phyloP scores from a whole-genome alignment of 2,888 invertebrate genomes.

The Eulithis prunata region DNA sequence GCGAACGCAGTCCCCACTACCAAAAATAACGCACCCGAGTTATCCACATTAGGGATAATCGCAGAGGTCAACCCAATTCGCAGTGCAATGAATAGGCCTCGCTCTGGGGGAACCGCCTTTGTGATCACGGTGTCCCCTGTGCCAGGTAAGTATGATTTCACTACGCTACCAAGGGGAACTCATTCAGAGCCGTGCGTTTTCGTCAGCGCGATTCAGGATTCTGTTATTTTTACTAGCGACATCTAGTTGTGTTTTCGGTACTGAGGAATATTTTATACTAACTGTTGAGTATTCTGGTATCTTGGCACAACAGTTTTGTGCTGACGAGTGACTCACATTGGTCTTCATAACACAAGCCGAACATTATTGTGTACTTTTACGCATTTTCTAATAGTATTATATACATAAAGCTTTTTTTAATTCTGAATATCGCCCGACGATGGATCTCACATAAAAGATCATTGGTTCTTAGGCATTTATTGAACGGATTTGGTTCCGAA shows the following conservation, averaged over 20 bases:
- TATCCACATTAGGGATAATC: slow-evolving; percentile 17
- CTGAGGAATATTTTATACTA: background rate
- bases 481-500: too few species aligned
- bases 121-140: slow-evolving; percentile 13
- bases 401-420: too few species aligned
- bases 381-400: too few species aligned
- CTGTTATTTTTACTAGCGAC: slow-evolving; percentile 1
- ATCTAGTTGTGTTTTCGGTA: slow-evolving; percentile 14
- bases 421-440: too few species aligned
- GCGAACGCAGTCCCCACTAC: slow-evolving; percentile 21
- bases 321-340: too few species aligned
- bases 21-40: slow-evolving; percentile 18
- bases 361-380: too few species aligned
- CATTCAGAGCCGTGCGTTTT: slow-evolving; percentile 11
- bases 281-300: slow-evolving; percentile 7
- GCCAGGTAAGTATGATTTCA: slow-evolving; percentile 17
- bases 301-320: background rate
- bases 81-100: slow-evolving; percentile 11
- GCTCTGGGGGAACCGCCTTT: slow-evolving; percentile 15
- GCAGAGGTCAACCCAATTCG: slow-evolving; percentile 13
- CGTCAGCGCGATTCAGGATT: slow-evolving; percentile 19
- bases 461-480: too few species aligned
- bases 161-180: background rate
- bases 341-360: too few species aligned
- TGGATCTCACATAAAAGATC: too few species aligned